Evolutionary conservation across 2,797 vertebrate genomes (phyloP), one percentile per base, ranked within the genome.

Genomic region (Xyrichtys novacula): DNA sequence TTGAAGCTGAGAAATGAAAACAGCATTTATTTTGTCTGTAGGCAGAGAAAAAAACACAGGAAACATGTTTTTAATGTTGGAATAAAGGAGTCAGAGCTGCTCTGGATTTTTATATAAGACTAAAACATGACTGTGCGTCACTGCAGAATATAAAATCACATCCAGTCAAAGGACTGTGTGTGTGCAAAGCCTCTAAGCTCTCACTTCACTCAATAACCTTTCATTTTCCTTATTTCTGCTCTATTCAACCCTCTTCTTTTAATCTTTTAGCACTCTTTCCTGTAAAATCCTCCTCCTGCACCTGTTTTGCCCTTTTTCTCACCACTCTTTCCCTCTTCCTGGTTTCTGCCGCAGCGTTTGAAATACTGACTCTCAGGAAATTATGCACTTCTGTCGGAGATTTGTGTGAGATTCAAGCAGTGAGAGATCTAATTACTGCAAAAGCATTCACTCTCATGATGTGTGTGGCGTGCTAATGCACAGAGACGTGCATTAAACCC

Each of bases 21-120:
- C 70, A 59, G 25, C 69, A 34, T 82, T 73, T 42, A 78, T 82
- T 38, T 70, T 16, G 60, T 50, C 59, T 64, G 65, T n/a, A n/a
- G n/a, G n/a, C n/a, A n/a, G n/a, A n/a, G n/a, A n/a, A n/a, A n/a
- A n/a, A n/a, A n/a, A n/a, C n/a, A n/a, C 56, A 26, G 57, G 36
- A 65, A 68, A 49, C 23, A 40, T 31, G 65, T 57, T 36, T 65
- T 54, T 16, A 5, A 55, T 52, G 36, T 29, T n/a, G 26, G 59
- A 38, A 56, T 14, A 71, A 69, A 67, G 50, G 28, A 22, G 63
- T 1, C 4, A 8, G 54, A 15, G 64, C 22, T 9, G 32, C 43
- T 9, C n/a, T n/a, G n/a, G n/a, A n/a, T n/a, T n/a, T n/a, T n/a
- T n/a, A n/a, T 19, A n/a, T n/a, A 19, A 14, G 28, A 69, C 25